These are phyloP conservation scores for Cyrtorhinus lividipennis DNA, from an alignment of 1,140 invertebrate genomes.

Conservation along the genomic window DNA sequence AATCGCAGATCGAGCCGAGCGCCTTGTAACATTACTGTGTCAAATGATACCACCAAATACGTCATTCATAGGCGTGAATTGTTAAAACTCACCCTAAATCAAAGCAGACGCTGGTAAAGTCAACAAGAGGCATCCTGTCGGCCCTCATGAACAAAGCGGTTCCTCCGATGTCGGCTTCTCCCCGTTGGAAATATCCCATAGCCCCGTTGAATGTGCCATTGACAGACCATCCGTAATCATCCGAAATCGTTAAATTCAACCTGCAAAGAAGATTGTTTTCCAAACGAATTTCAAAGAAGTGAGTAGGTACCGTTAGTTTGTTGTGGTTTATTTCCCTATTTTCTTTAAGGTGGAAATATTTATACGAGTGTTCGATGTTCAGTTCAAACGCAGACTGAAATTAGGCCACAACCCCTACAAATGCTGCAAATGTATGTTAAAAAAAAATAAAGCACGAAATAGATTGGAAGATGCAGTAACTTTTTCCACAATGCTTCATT, in stretches of 20 bases:
- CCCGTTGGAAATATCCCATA: conserved; percentile 31
- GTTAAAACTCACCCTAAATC: conserved; percentile 31
- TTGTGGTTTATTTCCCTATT: too few species aligned
- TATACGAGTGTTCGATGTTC: too few species aligned
- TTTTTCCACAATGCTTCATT: too few species aligned
- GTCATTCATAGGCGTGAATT: not conserved
- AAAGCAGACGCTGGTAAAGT: conserved; percentile 37
- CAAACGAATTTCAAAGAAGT: not conserved
- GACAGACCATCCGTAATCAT: conserved; percentile 34
- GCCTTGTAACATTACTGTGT: too few species aligned
- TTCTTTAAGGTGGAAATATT: too few species aligned
- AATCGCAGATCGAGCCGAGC: too few species aligned
- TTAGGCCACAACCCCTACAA: too few species aligned
- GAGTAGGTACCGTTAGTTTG: too few species aligned
- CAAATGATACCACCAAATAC: not conserved
- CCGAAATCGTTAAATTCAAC: not conserved
- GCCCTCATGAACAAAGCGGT: conserved; percentile 37
- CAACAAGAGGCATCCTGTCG: conserved; percentile 34
- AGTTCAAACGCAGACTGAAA: too few species aligned
- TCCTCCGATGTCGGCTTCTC: conserved; percentile 35
- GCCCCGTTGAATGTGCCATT: not conserved
- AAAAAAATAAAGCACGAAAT: too few species aligned
- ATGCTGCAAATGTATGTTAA: too few species aligned
- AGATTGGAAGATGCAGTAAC: too few species aligned
- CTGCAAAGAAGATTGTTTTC: conserved; percentile 1